Evolutionary conservation across 2,113 vertebrate genomes (phyloP).

Genomic region (Rallus limicola): DNA sequence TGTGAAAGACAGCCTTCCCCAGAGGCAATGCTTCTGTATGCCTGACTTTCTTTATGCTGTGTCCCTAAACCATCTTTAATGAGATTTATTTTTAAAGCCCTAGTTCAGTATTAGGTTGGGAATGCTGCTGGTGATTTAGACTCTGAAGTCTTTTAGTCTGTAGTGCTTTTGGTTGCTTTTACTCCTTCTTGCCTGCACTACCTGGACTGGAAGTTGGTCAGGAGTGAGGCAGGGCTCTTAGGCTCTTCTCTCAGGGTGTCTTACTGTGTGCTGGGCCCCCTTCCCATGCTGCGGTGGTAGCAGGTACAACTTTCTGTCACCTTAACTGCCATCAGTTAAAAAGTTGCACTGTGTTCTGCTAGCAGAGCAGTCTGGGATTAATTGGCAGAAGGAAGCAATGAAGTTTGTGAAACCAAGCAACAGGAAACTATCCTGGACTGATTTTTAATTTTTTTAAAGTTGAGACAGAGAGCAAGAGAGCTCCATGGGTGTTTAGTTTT

Average conservation of each 20-base stretch:
- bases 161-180: not conserved
- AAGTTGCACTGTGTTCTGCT: not conserved
- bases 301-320: not conserved
- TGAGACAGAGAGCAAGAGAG: fast-evolving
- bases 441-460: not conserved
- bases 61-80: not conserved
- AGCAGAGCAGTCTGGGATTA: not conserved
- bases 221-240: not conserved
- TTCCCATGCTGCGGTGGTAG: fast-evolving
- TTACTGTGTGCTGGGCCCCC: fast-evolving
- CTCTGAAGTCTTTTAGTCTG: not conserved
- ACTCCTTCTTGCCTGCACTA: not conserved
- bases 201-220: not conserved
- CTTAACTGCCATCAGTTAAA: not conserved
- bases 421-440: not conserved
- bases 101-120: not conserved
- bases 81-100: not conserved
- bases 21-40: not conserved
- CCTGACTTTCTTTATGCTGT: not conserved
- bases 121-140: not conserved
- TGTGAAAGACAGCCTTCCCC: not conserved
- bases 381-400: not conserved
- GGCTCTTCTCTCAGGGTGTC: fast-evolving
- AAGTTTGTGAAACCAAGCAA: not conserved
- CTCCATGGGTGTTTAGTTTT: no score